A percentile compares a stretch with the other conserved stretches of the same genome.
phyloP scores from a whole-genome alignment of 1,140 invertebrate genomes.

The Yoshiicerus persimilis region DNA sequence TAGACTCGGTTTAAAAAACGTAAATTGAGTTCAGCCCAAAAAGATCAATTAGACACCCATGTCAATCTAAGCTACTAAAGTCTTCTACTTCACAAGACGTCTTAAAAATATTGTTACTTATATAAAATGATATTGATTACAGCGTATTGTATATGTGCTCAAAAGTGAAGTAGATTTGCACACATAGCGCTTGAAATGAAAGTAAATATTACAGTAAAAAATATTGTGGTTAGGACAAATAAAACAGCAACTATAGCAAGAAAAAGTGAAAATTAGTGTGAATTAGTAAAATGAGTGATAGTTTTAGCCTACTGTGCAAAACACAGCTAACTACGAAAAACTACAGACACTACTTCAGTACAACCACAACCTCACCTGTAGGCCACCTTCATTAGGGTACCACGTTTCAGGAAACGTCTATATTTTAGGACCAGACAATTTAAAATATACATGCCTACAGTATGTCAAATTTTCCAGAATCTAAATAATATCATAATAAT shows the following conservation, averaged over 20 bases:
- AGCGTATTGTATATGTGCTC: not conserved
- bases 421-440: constrained; percentile 17
- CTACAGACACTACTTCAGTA: not conserved
- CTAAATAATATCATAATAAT: not conserved
- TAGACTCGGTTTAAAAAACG: not conserved
- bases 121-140: not conserved
- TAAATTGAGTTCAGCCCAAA: not conserved
- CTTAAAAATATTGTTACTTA: too few relatives aligned
- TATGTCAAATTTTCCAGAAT: not conserved
- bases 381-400: constrained; percentile 20
- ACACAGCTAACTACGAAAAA: constrained; percentile 6
- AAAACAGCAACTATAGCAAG: not conserved
- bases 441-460: constrained; percentile 17
- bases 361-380: constrained; percentile 15
- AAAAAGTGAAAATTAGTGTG: not conserved
- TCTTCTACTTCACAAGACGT: not conserved
- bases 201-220: not conserved
- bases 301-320: not conserved
- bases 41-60: not conserved
- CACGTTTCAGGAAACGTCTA: constrained; percentile 21
- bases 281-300: not conserved
- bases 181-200: not conserved
- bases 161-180: not conserved
- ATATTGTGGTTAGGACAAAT: not conserved
- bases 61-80: not conserved